A percentile compares a stretch with the other conserved stretches of the same genome.
Evolutionary conservation across 1,140 invertebrate species (phyloP).

Genomic region (Mactra quadrangularis): DNA sequence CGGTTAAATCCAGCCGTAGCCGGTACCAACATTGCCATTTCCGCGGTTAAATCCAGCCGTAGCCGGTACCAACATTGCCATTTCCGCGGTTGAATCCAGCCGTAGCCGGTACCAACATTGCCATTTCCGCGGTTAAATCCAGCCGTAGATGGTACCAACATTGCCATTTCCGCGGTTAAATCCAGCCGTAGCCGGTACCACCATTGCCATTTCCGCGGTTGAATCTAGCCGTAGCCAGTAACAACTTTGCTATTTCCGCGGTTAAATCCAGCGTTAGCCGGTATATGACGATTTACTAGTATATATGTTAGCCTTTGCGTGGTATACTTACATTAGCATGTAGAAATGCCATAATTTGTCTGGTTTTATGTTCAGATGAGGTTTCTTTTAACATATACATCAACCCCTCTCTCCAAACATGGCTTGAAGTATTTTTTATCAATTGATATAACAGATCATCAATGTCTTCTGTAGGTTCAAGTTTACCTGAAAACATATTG

Average conservation of each 20-base stretch:
- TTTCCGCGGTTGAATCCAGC: too few relatives aligned
- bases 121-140: neutral
- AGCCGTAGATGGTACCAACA: neutral
- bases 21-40: too few relatives aligned
- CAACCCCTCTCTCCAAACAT: slow-evolving; percentile 1
- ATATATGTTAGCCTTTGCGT: too few relatives aligned
- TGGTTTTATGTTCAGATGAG: neutral
- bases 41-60: neutral
- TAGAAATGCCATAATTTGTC: slow-evolving; percentile 12
- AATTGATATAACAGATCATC: neutral
- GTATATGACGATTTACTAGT: too few relatives aligned
- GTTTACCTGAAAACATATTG: neutral
- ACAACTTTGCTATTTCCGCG: neutral
- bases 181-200: too few relatives aligned
- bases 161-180: too few relatives aligned
- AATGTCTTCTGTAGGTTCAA: neutral
- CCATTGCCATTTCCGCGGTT: neutral
- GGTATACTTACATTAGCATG: slow-evolving; percentile 19
- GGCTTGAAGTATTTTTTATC: neutral
- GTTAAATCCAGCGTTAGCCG: neutral
- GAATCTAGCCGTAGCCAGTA: too few relatives aligned
- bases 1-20: too few relatives aligned
- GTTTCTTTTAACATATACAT: slow-evolving; percentile 20
- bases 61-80: too few relatives aligned
- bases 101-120: too few relatives aligned